Conservation (phyloP, 2,888 invertebrate species). For the Brachylomia viminalis region DNA sequence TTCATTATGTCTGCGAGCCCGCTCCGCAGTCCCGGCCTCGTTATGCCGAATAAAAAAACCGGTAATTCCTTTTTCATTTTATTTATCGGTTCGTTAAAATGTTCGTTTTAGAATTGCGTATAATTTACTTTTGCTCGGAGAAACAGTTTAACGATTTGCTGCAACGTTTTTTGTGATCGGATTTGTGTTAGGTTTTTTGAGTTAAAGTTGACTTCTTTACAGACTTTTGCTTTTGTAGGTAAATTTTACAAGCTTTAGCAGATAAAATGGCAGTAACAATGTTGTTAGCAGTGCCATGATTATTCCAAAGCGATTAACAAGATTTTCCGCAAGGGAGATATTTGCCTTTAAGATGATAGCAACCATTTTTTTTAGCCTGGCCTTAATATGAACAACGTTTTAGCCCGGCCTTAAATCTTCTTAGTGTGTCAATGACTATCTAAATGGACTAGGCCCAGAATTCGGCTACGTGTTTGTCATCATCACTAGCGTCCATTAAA, state of each 20-base stretch:
- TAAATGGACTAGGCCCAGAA: too few relatives aligned
- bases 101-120: slow-evolving; percentile 45
- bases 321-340: too few relatives aligned
- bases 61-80: slow-evolving; percentile 53
- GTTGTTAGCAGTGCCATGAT: neutral
- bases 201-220: neutral
- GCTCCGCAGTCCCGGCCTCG: slow-evolving; percentile 63
- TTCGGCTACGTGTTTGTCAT: too few relatives aligned
- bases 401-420: too few relatives aligned
- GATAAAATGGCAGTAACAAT: neutral
- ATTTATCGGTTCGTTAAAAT: slow-evolving; percentile 61
- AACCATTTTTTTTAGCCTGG: neutral
- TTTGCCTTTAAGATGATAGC: neutral
- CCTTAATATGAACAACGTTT: neutral
- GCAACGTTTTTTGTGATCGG: slow-evolving; percentile 16
- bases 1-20: slow-evolving; percentile 81
- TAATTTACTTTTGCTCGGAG: slow-evolving; percentile 38
- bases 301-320: neutral
- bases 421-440: too few relatives aligned
- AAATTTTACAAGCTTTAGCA: neutral
- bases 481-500: too few relatives aligned
- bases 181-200: slow-evolving; percentile 19
- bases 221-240: neutral
- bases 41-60: slow-evolving; percentile 67
- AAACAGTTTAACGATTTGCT: slow-evolving; percentile 30